Percentiles rank a stretch among this genome's conserved stretches.
Conservation (phyloP, 2,797 vertebrate genomes). For the Periparus ater region DNA sequence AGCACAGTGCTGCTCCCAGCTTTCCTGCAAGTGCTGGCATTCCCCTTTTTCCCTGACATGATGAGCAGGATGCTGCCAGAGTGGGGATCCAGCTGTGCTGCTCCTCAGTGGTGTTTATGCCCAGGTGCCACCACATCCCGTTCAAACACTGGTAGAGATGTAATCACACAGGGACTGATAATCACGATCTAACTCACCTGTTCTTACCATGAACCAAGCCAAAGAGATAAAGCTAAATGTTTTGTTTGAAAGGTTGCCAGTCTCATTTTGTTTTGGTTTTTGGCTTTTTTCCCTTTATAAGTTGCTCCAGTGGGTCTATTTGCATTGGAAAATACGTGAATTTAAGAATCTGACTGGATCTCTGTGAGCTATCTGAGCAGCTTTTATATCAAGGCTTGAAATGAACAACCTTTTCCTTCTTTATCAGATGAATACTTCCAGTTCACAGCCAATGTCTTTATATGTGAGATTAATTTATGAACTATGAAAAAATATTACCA, state of each 20-base stretch:
- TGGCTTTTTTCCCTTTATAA: accelerated
- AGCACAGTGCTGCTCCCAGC: background rate
- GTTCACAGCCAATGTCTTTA: background rate
- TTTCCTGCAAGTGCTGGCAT: background rate
- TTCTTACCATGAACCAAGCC: background rate
- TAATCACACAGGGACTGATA: background rate
- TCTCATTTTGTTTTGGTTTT: background rate
- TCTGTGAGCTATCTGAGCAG: background rate
- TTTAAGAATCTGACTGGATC: background rate
- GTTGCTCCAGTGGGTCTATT: background rate
- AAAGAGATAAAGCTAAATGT: background rate
- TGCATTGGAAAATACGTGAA: background rate
- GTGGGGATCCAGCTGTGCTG: background rate
- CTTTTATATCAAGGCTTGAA: background rate
- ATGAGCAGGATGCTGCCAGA: background rate
- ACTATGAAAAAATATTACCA: background rate
- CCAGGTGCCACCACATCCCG: background rate
- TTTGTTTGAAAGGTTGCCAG: background rate
- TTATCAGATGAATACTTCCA: background rate
- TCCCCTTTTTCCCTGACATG: background rate
- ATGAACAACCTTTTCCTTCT: background rate
- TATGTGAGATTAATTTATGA: background rate
- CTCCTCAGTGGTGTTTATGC: background rate
- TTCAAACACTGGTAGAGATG: background rate
- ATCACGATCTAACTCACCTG: background rate